phyloP scores from a whole-genome alignment of 2,113 vertebrate species.

The Scartelaos histophorus region DNA sequence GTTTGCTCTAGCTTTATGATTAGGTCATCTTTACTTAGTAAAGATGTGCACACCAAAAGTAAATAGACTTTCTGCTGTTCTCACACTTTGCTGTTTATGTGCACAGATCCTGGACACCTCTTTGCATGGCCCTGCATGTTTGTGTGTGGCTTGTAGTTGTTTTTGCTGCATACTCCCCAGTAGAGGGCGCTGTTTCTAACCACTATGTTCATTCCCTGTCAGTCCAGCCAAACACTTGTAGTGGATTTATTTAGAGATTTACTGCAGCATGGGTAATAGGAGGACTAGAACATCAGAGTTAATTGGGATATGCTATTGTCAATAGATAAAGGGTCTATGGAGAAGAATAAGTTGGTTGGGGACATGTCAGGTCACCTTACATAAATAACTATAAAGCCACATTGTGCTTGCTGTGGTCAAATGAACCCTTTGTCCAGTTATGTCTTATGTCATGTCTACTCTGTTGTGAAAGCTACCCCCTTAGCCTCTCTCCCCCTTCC shows the following conservation, averaged over 20 bases:
- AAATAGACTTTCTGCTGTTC: neutral
- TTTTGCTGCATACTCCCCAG: constrained; percentile 54
- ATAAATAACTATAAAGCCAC: constrained; percentile 31
- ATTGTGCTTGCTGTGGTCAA: constrained; percentile 31
- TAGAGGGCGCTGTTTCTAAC: constrained; percentile 69
- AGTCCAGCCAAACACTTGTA: constrained; percentile 42
- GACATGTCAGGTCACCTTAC: constrained; percentile 10
- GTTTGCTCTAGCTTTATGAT: neutral
- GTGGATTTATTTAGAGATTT: constrained; percentile 29
- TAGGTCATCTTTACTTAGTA: neutral
- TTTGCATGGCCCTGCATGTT: constrained; percentile 26
- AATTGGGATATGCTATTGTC: neutral
- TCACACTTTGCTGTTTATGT: neutral
- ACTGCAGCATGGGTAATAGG: constrained; percentile 16
- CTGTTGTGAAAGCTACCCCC: constrained; percentile 55
- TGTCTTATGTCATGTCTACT: constrained; percentile 63
- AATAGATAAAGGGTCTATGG: constrained; percentile 4
- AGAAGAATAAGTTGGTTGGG: constrained; percentile 7
- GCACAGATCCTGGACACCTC: constrained; percentile 6
- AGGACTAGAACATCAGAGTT: constrained; percentile 33
- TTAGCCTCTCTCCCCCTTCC: neutral
- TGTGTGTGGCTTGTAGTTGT: constrained; percentile 43
- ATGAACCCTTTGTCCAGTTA: constrained; percentile 50
- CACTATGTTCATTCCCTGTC: constrained; percentile 54
- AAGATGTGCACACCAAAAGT: neutral